Evolutionary conservation across 2,888 invertebrate species (phyloP), one percentile per base, ranked within the genome.

Genomic region (Yponomeuta evonymella): DNA sequence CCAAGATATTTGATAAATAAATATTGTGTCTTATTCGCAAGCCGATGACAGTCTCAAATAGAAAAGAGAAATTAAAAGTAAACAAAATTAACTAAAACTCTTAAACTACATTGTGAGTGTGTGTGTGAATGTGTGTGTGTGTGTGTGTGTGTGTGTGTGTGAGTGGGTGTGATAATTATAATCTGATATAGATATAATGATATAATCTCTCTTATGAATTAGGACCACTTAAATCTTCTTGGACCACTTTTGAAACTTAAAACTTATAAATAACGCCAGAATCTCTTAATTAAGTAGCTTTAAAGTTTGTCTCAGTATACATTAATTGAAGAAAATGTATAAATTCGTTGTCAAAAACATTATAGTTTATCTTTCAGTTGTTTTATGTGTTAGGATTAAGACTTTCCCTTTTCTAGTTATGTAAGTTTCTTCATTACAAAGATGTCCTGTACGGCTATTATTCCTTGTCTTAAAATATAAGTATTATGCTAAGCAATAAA

Each of bases 171-270:
- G 23, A 23, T 23, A 23, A 23, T 23, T 23, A 23, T 23, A 23
- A 23, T 23, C 23, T 23, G 23, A 23, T 23, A 1, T 23, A 23
- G 23, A 23, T 23, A 23, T 23, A 23, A 23, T 23, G 12, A 12
- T 51, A 58, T 58, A 15, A 15, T 68, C 29, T 36, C 36, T 77
- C 78, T 77, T 77, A 76, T 76, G 77, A 70, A 64, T 48, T 72
- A 73, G 73, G 73, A 73, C 72, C 73, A 73, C 48, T 67, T 70
- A 51, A 29, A 48, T 33, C 43, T 69, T 68, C 11, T 68, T 36
- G 70, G 70, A 70, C 70, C 63, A 70, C 15, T 70, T 15, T 58
- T 58, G 2, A 58, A 58, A 58, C 51, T 58, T 58, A 15, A 12
- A 58, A 58, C 51, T 58, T 15, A 15, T 58, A 15, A 58, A 58